Base-by-base conservation (phyloP, 1,140 invertebrate species). In the Thrips palmi region DNA sequence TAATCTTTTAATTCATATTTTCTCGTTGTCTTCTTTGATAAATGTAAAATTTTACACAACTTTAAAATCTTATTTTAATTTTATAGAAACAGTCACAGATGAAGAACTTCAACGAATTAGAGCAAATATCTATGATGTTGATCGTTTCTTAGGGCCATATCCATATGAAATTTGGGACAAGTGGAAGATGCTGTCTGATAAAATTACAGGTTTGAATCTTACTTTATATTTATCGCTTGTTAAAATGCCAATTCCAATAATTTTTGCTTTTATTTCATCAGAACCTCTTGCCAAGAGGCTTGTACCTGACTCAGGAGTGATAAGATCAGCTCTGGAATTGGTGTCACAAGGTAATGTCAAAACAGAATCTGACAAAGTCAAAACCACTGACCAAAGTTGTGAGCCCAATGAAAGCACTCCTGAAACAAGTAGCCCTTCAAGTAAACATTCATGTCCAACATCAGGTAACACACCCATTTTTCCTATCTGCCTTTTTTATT, bases 131-230 rank as follows among this genome's bases (percentile, higher is more conserved):
- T 61, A 69, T 32, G 69, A 81, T 35, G 53, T 97, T 27, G 89
- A 97, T 50, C 62, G 60, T 43, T 79, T 71, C 56, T 58, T 97
- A 27, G 93, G 81, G 10, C 69, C 83, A 3, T 98, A 97, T 67
- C 91, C 92, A 10, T 92, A 79, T 60, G 77, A 92, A 44, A 74
- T 74, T 41, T 84, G 75, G 55, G 72, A 77, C 43, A 77, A 79
- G 47, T 98, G 92, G 92, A 70, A 78, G 37, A 63, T 74, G 18
- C 60, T 97, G 11, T 78, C 81, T 3, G 73, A 73, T 47, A 67
- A 75, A 50, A 71, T 93, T 2, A 71, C 70, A 46, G 63, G 72
- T 62, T 57, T 51, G 31, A 45, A 24, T 20, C 3, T 27, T 1
- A 25, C 11, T 32, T 30, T 34, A 31, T 29, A 12, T 19, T 29